A percentile compares a stretch with the other conserved stretches of the same genome.
Conservation (phyloP, 1,140 invertebrate species). For the Stenopsyche tienmushanensis region DNA sequence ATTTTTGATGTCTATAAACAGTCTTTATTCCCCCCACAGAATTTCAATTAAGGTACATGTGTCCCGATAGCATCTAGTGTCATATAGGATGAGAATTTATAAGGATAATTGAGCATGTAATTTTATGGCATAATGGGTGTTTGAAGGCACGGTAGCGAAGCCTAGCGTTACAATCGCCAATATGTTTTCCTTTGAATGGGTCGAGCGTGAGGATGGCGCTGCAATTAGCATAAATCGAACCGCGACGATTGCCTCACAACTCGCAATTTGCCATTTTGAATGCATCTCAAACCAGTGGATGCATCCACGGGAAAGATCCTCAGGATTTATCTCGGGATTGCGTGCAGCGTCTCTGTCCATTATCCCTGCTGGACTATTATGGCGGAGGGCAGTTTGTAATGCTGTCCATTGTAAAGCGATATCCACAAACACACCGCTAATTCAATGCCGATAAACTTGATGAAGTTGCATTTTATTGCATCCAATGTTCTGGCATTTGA, state of each 20-base stretch:
- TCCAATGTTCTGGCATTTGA: background rate
- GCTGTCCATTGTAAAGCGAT: background rate
- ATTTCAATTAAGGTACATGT: no score
- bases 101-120: background rate
- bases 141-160: conserved; percentile 9
- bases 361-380: background rate
- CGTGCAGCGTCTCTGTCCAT: conserved; percentile 14
- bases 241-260: no score
- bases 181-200: conserved; percentile 9
- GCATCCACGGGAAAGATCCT: background rate
- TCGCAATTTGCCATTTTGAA: conserved; percentile 24
- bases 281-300: background rate
- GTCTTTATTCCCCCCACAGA: no score
- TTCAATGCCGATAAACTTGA: background rate
- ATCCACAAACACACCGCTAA: conserved; percentile 2
- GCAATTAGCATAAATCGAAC: conserved; percentile 30
- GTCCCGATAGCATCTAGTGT: no score
- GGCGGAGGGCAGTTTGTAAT: no score
- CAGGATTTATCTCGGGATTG: conserved; percentile 17
- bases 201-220: background rate
- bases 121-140: background rate
- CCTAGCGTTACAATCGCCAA: conserved; percentile 1
- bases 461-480: background rate
- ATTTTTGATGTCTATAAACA: no score
- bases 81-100: no score